Conservation (phyloP, 2,797 vertebrate genomes). For the Phoeniculus purpureus region DNA sequence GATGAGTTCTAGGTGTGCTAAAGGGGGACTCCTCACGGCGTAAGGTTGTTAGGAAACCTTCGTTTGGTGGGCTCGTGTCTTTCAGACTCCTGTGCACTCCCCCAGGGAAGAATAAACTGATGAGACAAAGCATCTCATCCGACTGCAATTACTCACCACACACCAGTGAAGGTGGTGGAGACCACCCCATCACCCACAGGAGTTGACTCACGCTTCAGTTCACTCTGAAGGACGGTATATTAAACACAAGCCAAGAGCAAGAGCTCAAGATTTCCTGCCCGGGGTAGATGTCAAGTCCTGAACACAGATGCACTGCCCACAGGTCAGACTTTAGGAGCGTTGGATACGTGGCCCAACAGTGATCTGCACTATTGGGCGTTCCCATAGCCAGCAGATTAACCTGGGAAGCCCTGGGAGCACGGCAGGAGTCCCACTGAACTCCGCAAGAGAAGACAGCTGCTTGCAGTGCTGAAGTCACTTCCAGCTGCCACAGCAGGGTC, state of each 20-base stretch:
- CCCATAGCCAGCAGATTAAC: not conserved
- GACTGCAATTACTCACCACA: not conserved
- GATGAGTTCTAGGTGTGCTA: not conserved
- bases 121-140: not conserved
- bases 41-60: not conserved
- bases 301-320: not conserved
- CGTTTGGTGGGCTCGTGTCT: not conserved
- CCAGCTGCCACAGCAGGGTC: not conserved
- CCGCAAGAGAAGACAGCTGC: not conserved
- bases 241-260: not conserved
- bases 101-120: not conserved
- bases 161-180: not conserved
- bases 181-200: not conserved
- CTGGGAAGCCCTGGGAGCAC: not conserved
- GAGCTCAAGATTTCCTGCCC: not conserved
- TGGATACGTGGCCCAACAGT: not conserved
- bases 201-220: not conserved
- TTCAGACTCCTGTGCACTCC: not conserved
- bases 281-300: not conserved
- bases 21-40: not conserved
- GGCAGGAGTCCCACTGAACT: not conserved
- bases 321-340: not conserved
- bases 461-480: not conserved
- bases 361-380: not conserved
- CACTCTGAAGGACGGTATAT: not conserved